Conservation (phyloP, 1,140 invertebrate genomes). For the Drosophila triauraria region DNA sequence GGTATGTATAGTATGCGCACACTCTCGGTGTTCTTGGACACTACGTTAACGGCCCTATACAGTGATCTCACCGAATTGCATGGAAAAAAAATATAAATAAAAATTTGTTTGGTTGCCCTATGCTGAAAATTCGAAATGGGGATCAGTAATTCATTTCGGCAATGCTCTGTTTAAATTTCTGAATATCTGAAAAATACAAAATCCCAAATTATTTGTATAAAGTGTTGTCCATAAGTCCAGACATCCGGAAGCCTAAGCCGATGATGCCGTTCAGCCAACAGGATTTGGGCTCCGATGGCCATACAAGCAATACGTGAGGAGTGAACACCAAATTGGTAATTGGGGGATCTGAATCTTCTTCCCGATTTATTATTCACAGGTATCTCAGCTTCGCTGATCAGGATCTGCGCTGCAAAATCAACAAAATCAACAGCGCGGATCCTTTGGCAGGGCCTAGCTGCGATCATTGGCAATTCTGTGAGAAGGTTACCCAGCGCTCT, state of each 20-base stretch:
- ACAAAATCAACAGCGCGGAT: not conserved
- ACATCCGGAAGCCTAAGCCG: not conserved
- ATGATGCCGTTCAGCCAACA: constrained; percentile 18
- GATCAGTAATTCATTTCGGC: constrained; percentile 12
- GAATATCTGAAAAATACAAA: constrained; percentile 2
- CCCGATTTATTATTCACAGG: constrained; percentile 1
- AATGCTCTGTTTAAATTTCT: constrained; percentile 7
- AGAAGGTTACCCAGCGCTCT: constrained; percentile 12
- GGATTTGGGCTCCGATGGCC: constrained; percentile 8
- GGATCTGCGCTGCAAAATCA: constrained; percentile 1
- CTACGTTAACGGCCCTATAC: no score
- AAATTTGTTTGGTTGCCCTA: no score
- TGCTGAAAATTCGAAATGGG: not conserved
- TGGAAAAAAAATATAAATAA: no score
- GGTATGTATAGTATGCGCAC: no score
- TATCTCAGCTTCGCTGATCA: constrained; percentile 4
- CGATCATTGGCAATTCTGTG: constrained; percentile 20
- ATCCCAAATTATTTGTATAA: constrained; percentile 12
- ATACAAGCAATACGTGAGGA: constrained; percentile 35
- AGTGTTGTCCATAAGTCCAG: not conserved
- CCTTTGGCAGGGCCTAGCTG: not conserved
- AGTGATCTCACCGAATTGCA: no score
- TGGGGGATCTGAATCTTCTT: not conserved
- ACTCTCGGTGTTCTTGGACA: no score
- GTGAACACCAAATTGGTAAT: no score